Conservation (phyloP, 37 sponge, comb jelly and placozoan genomes). For the Aphrocallistes beatrix region DNA sequence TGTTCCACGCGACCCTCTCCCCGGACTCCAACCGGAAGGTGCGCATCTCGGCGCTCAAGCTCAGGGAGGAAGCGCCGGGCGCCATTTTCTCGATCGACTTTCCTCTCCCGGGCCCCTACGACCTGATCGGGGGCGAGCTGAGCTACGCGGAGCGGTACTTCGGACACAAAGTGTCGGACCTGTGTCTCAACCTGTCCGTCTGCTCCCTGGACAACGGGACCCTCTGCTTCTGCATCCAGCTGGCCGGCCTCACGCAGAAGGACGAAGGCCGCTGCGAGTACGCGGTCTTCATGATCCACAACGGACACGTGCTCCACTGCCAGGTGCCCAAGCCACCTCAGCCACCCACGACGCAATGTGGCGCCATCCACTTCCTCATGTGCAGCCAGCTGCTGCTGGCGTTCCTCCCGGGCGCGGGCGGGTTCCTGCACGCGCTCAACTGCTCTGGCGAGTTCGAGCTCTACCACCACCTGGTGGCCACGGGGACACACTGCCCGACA, state of each 20-base stretch:
- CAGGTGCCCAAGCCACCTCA: background rate
- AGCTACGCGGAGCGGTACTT: background rate
- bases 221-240: background rate
- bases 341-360: background rate
- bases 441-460: constrained; percentile 1
- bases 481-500: background rate
- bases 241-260: background rate
- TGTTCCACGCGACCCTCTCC: background rate
- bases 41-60: background rate
- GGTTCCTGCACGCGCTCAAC: background rate
- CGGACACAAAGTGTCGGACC: background rate
- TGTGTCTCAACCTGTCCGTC: background rate
- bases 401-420: background rate
- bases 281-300: background rate
- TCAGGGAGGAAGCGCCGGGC: background rate
- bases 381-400: background rate
- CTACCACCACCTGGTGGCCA: background rate
- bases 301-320: constrained; percentile 8
- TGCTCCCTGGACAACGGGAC: background rate
- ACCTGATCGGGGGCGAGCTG: background rate
- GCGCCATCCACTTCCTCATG: background rate
- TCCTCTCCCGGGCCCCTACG: background rate
- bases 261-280: background rate
- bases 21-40: background rate
- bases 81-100: background rate